A percentile compares a stretch with the other conserved stretches of the same genome.
Evolutionary conservation across 1,140 invertebrate genomes (phyloP).

Genomic region (Gerris buenoi): DNA sequence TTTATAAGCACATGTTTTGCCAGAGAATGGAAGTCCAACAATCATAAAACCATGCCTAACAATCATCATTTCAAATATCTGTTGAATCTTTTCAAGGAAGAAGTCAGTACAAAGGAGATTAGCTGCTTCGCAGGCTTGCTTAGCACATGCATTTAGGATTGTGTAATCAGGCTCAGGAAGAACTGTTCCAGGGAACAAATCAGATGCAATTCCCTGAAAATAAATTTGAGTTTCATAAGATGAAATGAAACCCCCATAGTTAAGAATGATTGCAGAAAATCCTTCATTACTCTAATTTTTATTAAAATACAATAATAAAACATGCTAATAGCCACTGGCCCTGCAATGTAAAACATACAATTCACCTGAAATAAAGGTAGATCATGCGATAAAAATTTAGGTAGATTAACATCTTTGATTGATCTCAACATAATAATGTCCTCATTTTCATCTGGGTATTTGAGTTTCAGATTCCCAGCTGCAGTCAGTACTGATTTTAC

Average conservation of each 20-base stretch:
- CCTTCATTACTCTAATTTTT: too few relatives aligned
- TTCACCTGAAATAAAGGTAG: conserved; percentile 69
- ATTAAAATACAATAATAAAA: background rate
- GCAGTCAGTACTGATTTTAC: conserved; percentile 81
- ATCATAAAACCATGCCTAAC: conserved; percentile 80
- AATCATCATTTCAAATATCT: conserved; percentile 93
- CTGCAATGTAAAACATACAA: background rate
- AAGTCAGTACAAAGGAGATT: conserved; percentile 71
- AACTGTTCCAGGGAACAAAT: conserved; percentile 70
- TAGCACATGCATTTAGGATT: conserved; percentile 36
- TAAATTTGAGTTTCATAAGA: background rate
- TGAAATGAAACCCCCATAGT: too few relatives aligned
- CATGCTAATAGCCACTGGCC: too few relatives aligned
- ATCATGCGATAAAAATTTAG: conserved; percentile 79
- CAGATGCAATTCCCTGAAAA: conserved; percentile 70
- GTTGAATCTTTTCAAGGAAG: conserved; percentile 80
- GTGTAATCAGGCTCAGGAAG: conserved; percentile 59
- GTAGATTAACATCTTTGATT: conserved; percentile 85
- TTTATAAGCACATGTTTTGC: conserved; percentile 63
- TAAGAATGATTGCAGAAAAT: too few relatives aligned
- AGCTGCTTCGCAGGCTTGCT: conserved; percentile 48
- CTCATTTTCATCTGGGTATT: conserved; percentile 70
- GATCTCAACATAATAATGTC: conserved; percentile 69
- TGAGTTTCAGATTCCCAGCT: conserved; percentile 75
- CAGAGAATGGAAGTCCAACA: conserved; percentile 80